A percentile compares a stretch with the other conserved stretches of the same genome.
These are phyloP conservation scores for Onthophagus taurus DNA, from an alignment of 1,140 invertebrate genomes.

Conservation along the genomic window DNA sequence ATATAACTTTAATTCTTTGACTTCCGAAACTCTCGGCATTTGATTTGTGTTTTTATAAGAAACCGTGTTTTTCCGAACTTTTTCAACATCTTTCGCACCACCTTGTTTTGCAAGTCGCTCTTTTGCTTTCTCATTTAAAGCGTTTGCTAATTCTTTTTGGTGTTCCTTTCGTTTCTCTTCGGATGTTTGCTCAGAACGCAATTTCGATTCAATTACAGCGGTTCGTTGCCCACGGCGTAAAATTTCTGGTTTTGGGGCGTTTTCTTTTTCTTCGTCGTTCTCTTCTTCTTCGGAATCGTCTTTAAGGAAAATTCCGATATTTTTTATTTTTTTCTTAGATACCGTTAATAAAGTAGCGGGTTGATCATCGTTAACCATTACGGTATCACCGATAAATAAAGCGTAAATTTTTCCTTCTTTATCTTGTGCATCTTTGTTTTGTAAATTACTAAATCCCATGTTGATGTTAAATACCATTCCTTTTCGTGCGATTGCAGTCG, in stretches of 20 bases:
- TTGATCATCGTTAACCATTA: slow-evolving; percentile 78
- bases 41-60: slow-evolving; percentile 90
- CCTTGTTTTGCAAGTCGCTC: slow-evolving; percentile 82
- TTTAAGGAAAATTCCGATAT: slow-evolving; percentile 93
- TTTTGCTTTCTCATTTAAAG: slow-evolving; percentile 86
- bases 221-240: slow-evolving; percentile 79
- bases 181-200: slow-evolving; percentile 89
- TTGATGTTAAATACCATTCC: slow-evolving; percentile 97
- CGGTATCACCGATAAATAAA: slow-evolving; percentile 94
- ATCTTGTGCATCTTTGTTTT: slow-evolving; percentile 74
- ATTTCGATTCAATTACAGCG: slow-evolving; percentile 89
- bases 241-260: slow-evolving; percentile 51
- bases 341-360: slow-evolving; percentile 82
- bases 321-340: slow-evolving; percentile 94
- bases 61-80: slow-evolving; percentile 86
- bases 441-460: slow-evolving; percentile 83
- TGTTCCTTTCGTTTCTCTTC: slow-evolving; percentile 96
- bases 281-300: slow-evolving; percentile 85
- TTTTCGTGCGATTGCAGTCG: slow-evolving; percentile 68
- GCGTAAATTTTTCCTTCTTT: slow-evolving; percentile 86
- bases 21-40: slow-evolving; percentile 88
- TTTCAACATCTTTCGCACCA: slow-evolving; percentile 78
- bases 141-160: slow-evolving; percentile 87
- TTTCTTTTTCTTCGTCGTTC: slow-evolving; percentile 58
- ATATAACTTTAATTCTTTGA: slow-evolving; percentile 89